Evolutionary conservation across 2,797 vertebrate genomes (phyloP), one percentile per base, ranked within the genome.

Genomic region (Melanotaenia maccullochi): DNA sequence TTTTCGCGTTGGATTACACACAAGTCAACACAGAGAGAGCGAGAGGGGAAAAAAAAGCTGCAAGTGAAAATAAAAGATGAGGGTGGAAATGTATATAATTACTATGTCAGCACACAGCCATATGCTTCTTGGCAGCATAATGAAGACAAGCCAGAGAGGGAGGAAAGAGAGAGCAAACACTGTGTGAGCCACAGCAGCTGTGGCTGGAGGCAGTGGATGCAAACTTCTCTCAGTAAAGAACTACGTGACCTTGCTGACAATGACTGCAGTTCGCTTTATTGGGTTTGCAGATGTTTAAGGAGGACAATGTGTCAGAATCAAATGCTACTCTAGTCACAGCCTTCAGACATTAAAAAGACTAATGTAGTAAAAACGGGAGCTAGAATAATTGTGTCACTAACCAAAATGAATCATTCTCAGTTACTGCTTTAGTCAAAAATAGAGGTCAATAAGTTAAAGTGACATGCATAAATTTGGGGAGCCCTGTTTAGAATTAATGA

Each of bases 21-120:
- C 24, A 58, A 40, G 70, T 71, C 35, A 78, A 56, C 30, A 33
- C 22, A 49, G 14, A 70, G 25, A 30, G 3, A 18, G 28, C 28
- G 28, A 28, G 28, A 28, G 24, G 11, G 36, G 5, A 18, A 57
- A 38, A 78, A 61, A 71, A 55, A 57, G 62, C 62, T 59, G 65
- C 7, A 33, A 71, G 68, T 60, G 60, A 76, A 81, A 80, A 74
- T 74, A 67, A 85, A 84, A 68, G 49, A 74, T 60, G 78, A 65
- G 66, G 72, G 52, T 71, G 68, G 74, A 82, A 85, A 75, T 70
- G 40, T 73, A 72, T 87, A 87, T 81, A 89, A 89, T 89, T 87
- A 87, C 84, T 9, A 77, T 85, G 83, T 91, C 88, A 89, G 81
- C 73, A 86, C 70, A 80, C 55, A 57, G 75, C 82, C 87, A 87